Base-by-base conservation (phyloP, 2,888 invertebrate species). In the Malthinus flaveolus region DNA sequence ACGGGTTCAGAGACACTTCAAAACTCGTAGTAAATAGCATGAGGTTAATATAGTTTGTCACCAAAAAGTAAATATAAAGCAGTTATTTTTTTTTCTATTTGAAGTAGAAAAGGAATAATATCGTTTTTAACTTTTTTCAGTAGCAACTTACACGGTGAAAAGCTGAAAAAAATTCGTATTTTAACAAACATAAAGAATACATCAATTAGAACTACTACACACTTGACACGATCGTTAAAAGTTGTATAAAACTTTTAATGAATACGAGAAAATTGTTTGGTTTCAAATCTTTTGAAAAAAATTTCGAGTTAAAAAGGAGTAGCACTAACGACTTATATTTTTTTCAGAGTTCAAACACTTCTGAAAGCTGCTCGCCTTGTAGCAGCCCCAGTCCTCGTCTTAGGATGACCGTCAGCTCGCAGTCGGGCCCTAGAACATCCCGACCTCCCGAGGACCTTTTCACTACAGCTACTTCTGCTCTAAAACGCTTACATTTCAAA, bases 401-500 rank as follows among this genome's bases (percentile, higher is more conserved):
- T 73, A 78, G 76, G 73, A 79, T 79, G 78, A 79, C 79, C 75
- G 78, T 79, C 69, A 78, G 76, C 75, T 79, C 79, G 79, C 79
- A 79, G 79, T 78, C 79, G 78, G 78, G 78, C 75, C 75, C 76
- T 69, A 69, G 71, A 66, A 73, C 75, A 57, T 74, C 76, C 71
- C 75, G 76, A 70, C 75, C 76, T 54, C 75, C 78, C 68, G 79
- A 79, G 73, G 81, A 81, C 73, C 79, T 82, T 68, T 80, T 82
- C 70, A 77, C 80, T 68, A 80, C 81, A 70, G 82, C 82, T 69
- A 80, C 81, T 62, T 81, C 80, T 56, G 87, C 87, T 64, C 81
- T 87, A 55, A 82, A 87, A 49, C 80, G 87, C 58, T 82, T 87
- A 42, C 87, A 87, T 78, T 87, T 87, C 79, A 84, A 84, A 74